Conservation (phyloP, 2,113 vertebrate genomes). For the Pandion haliaetus region DNA sequence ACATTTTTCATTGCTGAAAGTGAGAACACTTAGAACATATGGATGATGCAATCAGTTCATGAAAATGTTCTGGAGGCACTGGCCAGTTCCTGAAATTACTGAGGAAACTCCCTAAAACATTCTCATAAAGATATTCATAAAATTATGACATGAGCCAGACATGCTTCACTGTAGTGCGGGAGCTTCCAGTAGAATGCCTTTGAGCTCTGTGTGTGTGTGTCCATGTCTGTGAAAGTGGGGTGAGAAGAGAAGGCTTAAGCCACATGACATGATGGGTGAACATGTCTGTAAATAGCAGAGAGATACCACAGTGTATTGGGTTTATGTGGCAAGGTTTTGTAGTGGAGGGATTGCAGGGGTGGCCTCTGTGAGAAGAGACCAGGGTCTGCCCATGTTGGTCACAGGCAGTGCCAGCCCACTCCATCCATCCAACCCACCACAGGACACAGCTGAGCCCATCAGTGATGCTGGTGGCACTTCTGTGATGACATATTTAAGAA, state of each 20-base stretch:
- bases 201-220: neutral
- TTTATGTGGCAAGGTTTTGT: neutral
- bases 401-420: neutral
- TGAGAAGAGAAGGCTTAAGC: neutral
- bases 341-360: neutral
- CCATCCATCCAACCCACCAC: neutral
- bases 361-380: neutral
- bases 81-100: neutral
- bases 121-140: neutral
- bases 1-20: neutral
- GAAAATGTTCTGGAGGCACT: neutral
- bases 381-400: fast-evolving
- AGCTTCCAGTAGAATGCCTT: neutral
- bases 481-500: neutral
- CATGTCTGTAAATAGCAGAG: neutral
- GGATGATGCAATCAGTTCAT: neutral
- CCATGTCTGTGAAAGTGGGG: neutral
- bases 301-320: neutral
- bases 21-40: neutral
- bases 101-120: neutral
- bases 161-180: neutral
- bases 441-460: neutral
- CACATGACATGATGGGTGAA: neutral
- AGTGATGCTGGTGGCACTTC: neutral
- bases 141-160: neutral